Conservation (phyloP, 2,797 vertebrate genomes). For the Hirundo rustica region DNA sequence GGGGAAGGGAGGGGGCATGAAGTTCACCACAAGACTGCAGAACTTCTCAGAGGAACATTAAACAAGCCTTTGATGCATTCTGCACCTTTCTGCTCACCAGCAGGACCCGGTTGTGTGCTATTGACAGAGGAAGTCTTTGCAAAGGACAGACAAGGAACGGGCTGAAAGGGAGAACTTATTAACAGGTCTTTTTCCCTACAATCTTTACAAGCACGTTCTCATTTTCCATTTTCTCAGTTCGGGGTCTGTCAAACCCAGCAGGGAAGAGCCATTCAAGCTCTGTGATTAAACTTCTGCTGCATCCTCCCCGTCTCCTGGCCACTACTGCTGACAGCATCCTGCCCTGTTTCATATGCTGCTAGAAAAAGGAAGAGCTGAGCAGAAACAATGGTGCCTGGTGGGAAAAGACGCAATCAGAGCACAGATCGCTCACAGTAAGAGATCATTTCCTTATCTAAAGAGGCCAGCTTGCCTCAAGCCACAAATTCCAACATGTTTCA, state of each 20-base stretch:
- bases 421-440: neutral
- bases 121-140: neutral
- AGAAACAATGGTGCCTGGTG: constrained; percentile 21
- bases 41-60: constrained; percentile 6
- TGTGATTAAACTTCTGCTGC: neutral
- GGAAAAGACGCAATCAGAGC: constrained; percentile 16
- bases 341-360: neutral
- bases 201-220: neutral
- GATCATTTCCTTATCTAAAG: constrained; percentile 49
- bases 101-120: neutral
- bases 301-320: neutral
- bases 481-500: neutral
- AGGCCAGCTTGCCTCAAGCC: constrained; percentile 32
- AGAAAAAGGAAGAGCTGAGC: constrained; percentile 4
- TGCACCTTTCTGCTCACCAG: neutral
- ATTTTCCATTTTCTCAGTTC: neutral
- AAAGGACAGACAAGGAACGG: neutral
- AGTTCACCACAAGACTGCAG: constrained; percentile 13
- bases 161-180: neutral
- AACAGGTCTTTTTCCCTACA: neutral
- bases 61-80: neutral
- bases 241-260: constrained; percentile 6
- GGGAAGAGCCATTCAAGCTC: neutral
- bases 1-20: neutral
- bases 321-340: neutral